Conservation (phyloP, 35 echinoderm and acorn worm species). For the Heliocidaris erythrogramma region DNA sequence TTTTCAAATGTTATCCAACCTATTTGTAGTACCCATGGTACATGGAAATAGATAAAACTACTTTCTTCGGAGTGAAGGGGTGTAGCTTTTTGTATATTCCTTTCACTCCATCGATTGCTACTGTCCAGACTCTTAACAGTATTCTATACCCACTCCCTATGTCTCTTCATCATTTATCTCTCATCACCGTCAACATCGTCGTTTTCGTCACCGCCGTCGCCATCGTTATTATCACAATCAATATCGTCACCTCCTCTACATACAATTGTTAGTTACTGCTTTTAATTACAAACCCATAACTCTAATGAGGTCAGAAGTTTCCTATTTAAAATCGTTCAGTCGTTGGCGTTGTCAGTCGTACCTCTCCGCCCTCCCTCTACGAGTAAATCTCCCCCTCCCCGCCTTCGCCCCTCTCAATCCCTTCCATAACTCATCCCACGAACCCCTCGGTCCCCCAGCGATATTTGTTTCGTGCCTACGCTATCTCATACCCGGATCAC, state of each 20-base stretch:
- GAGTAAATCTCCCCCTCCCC: no score
- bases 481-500: neutral
- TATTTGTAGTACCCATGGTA: neutral
- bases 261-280: no score
- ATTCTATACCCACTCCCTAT: neutral
- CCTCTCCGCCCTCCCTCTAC: neutral
- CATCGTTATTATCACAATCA: no score
- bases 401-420: neutral
- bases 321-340: neutral
- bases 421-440: neutral
- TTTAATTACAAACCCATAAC: neutral
- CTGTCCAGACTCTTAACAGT: no score
- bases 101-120: neutral
- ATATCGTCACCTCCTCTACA: no score
- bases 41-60: neutral
- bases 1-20: neutral
- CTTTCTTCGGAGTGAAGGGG: neutral
- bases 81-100: neutral
- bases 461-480: neutral
- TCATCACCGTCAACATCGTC: neutral
- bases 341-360: neutral
- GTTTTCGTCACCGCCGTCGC: no score
- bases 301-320: neutral
- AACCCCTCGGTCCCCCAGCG: neutral
- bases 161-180: neutral